Evolutionary conservation across 2,113 vertebrate species (phyloP), one percentile per base, ranked within the genome.

Genomic region (Capricornis sumatraensis): DNA sequence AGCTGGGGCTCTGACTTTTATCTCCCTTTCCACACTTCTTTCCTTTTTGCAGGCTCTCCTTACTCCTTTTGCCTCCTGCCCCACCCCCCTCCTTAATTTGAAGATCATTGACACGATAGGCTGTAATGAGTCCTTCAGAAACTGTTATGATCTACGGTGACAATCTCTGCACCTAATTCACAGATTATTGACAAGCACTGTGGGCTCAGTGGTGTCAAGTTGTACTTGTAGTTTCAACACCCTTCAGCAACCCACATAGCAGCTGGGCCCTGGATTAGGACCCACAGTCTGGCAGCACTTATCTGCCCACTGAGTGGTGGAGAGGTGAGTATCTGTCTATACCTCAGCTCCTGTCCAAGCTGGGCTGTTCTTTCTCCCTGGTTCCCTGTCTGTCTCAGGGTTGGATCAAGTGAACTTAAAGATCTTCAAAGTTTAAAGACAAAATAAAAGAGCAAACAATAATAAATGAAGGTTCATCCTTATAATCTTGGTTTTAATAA

Each of bases 91-190:
- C 95, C 98, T 97, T 98, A 98, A 98, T 98, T 98, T 97, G 98
- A 98, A 98, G 97, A 98, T 98, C 98, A 97, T 97, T 98, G 98
- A 98, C 98, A 98, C 82, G 95, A 98, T 98, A 98, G 98, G 97
- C 98, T 97, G 97, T 98, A 98, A 98, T 98, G 98, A 98, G 98
- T 98, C 97, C 98, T 98, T 98, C 97, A 98, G 98, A 98, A 97
- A 98, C 98, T 98, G 98, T 98, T 98, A 97, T 95, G 98, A 98
- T 98, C 98, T 97, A 95, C 86, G 97, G 98, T 98, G 98, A 98
- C 98, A 98, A 95, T 98, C 98, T 98, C 95, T 96, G 97, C 97
- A 97, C 97, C 97, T 98, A 97, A 94, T 97, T 98, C 97, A 90
- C 98, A 97, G 97, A 96, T 98, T 98, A 98, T 97, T 98, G 98